Evolutionary conservation across 1,140 invertebrate species (phyloP).

Genomic region (Myzus persicae): DNA sequence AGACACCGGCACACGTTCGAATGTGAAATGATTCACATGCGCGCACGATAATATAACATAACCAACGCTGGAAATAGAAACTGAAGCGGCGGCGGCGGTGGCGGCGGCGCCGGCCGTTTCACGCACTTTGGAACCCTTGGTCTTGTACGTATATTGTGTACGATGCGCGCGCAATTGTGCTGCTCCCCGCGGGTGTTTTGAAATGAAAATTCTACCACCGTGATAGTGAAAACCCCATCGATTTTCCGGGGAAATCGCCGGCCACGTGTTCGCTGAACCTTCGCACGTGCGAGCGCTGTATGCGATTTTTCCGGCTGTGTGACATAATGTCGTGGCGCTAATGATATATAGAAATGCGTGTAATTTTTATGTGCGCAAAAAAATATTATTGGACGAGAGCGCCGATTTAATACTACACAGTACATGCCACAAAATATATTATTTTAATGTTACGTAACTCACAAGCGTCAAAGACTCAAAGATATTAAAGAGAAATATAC

Average conservation of each 20-base stretch:
- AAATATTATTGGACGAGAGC: too few species aligned
- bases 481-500: too few species aligned
- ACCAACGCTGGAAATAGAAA: conserved; percentile 42
- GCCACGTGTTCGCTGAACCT: neutral
- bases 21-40: conserved; percentile 35
- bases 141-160: neutral
- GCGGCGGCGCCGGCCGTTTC: conserved; percentile 40
- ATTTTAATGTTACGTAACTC: too few species aligned
- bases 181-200: neutral
- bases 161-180: conserved; percentile 1
- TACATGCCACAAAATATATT: too few species aligned
- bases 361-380: too few species aligned
- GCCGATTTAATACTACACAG: too few species aligned
- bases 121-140: conserved; percentile 25
- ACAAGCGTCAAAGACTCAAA: too few species aligned
- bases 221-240: neutral
- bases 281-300: neutral
- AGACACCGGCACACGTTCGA: conserved; percentile 17
- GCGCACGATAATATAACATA: conserved; percentile 36
- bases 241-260: conserved; percentile 40
- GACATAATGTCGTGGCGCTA: too few species aligned
- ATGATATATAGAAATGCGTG: too few species aligned
- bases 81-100: neutral
- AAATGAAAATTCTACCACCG: neutral
- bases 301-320: neutral